Percentiles rank a stretch among this genome's conserved stretches.
These are phyloP conservation scores for Halcyon malimbica DNA, from an alignment of 2,113 vertebrate species.

Conservation along the genomic window DNA sequence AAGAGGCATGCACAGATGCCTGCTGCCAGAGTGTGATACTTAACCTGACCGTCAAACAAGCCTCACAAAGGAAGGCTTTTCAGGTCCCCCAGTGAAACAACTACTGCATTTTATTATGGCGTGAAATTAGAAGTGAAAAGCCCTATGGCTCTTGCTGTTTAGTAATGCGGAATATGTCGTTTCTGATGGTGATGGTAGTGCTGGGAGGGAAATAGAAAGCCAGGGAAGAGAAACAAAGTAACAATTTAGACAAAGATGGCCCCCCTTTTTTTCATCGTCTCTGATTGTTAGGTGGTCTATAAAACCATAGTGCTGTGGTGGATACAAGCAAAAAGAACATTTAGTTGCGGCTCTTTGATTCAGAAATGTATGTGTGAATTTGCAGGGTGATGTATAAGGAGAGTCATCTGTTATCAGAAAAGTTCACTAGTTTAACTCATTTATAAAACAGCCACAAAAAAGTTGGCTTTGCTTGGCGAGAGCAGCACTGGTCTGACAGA, in stretches of 20 bases:
- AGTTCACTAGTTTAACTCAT: constrained; percentile 8
- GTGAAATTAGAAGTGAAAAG: constrained; percentile 89
- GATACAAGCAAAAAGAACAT: constrained; percentile 21
- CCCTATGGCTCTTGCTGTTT: constrained; percentile 76
- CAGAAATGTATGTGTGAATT: constrained; percentile 39
- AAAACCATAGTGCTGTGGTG: background rate
- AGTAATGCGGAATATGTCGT: constrained; percentile 81
- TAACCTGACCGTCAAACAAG: constrained; percentile 77
- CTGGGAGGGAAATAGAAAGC: constrained; percentile 58
- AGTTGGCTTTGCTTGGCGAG: constrained; percentile 9
- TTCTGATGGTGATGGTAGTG: constrained; percentile 10
- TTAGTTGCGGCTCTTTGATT: constrained; percentile 22
- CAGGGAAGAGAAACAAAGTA: constrained; percentile 76
- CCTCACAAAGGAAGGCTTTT: constrained; percentile 83
- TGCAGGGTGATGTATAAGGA: background rate
- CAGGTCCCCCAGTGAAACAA: constrained; percentile 80
- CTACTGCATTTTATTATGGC: constrained; percentile 84
- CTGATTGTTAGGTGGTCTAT: constrained; percentile 56
- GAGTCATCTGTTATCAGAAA: constrained; percentile 4
- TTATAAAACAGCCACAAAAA: constrained; percentile 19
- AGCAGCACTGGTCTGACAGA: constrained; percentile 9
- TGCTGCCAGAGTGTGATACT: constrained; percentile 76
- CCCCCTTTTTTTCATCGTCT: background rate
- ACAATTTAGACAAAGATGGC: constrained; percentile 60
- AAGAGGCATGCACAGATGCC: constrained; percentile 74